Base-by-base conservation (phyloP, 1,140 invertebrate species). In the Brachionus koreanus region DNA sequence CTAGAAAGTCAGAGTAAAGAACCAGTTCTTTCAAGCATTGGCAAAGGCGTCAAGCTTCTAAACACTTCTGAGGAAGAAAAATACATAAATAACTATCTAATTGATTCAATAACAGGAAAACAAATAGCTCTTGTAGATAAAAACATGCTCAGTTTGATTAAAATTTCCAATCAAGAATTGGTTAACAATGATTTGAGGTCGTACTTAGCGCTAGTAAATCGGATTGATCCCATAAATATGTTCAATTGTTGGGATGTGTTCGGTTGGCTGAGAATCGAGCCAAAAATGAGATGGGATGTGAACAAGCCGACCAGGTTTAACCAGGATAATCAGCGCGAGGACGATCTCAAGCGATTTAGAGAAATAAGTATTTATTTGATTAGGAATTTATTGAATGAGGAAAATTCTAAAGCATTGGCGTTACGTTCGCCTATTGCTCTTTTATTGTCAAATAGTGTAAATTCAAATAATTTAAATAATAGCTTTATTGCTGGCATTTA, bases 281-380 rank as follows among this genome's bases (percentile, higher is more conserved):
- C 16, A 83, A 87, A 86, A 65, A 86, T 84, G 9, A 86, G 85
- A 6, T 89, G 88, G 88, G 87, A 88, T 83, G 84, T 85, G 9
- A 84, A 85, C 19, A 84, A 86, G 19, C 88, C 87, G 2, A 85
- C 87, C 83, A 83, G 88, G 37, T 88, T 86, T 77, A 89, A 89
- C 75, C 88, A 89, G 75, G 88, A 89, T 85, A 85, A 87, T 12
- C 88, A 89, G 83, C 85, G 88, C 83, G 86, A 88, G 81, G 88
- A 89, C 85, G 88, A 87, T 88, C 19, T 65, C 0, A 63, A 52
- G 33, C 33, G 77, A 39, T 82, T 82, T 16, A 65, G 57, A 39
- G 77, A 82, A 65, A 82, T 82, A 16, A 63, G 43, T 57, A n/a
- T 25, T 57, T 57, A 57, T 57, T 33, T 76, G 33, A 74, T 74